These are phyloP conservation scores for Gambusia affinis DNA, from an alignment of 2,113 vertebrate species.

Conservation along the genomic window DNA sequence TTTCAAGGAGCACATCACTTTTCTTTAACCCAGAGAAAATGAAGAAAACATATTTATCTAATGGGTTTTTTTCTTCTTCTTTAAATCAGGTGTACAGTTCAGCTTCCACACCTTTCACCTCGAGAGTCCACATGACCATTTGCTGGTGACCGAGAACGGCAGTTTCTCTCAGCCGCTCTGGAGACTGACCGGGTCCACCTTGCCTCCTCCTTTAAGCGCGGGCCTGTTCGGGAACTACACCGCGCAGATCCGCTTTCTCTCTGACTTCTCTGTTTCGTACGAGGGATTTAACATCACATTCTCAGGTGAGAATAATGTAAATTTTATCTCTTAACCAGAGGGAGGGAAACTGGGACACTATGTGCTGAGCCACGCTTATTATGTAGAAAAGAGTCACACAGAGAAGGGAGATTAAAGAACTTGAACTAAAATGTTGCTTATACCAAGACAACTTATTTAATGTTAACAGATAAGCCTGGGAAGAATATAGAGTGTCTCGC, in stretches of 20 bases:
- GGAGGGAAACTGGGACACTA: background rate
- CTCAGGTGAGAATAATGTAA: slow-evolving; percentile 81
- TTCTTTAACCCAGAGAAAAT: background rate
- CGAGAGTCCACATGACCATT: slow-evolving; percentile 94
- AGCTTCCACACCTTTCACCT: slow-evolving; percentile 97
- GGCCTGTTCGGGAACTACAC: slow-evolving; percentile 97
- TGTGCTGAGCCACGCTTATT: background rate
- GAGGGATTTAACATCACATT: slow-evolving; percentile 99
- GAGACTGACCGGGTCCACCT: slow-evolving; percentile 90
- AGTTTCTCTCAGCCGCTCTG: slow-evolving; percentile 92
- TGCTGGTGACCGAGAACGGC: slow-evolving; percentile 92
- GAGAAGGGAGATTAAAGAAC: background rate
- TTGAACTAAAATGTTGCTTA: slow-evolving; percentile 13
- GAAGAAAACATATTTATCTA: background rate
- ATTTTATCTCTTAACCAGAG: background rate
- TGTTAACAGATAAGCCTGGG: slow-evolving; percentile 3
- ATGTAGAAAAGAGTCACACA: background rate
- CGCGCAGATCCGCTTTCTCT: slow-evolving; percentile 95
- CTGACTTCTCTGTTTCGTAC: slow-evolving; percentile 98
- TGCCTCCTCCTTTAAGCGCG: slow-evolving; percentile 90
- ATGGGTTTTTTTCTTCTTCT: background rate
- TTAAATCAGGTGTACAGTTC: slow-evolving; percentile 89
- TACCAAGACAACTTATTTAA: slow-evolving; percentile 12
- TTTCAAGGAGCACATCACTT: background rate
- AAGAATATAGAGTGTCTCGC: background rate